Evolutionary conservation across 1,140 invertebrate genomes (phyloP), one percentile per base, ranked within the genome.

Genomic region (Pseudoatta argentina): DNA sequence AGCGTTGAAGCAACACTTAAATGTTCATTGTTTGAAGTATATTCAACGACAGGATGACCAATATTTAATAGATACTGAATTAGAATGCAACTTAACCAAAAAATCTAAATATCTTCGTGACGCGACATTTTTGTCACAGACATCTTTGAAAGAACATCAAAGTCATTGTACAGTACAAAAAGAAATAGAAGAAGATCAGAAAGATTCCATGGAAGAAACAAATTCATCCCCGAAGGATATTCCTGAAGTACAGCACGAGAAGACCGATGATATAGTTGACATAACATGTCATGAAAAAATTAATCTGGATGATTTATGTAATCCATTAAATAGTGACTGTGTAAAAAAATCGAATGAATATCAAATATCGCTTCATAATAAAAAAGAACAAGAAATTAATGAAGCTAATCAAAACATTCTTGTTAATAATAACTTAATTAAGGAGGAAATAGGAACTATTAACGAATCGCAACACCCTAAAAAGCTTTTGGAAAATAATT

Each of bases 1-100:
- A 16, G 7, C 2, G 8, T 12, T 92, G 21, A 85, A 87, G 7
- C 86, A 71, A 64, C 93, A 93, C 21, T 87, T 91, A 53, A 34
- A 71, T 3, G 0, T 91, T 16, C 93, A 93, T 21, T 93, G 92
- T 44, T 61, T 93, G 7, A 90, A 87, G 18, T 75, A 88, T 18
- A 64, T 91, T 27, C 71, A 77, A 44, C 83, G 69, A 0, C 34
- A 79, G 1, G 63, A 83, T 0, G 78, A 91, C 18, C 51, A 71
- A 55, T 10, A 30, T 34, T 1, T 16, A 6, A 10, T 89, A 1
- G 64, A 88, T 53, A 30, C 63, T 4, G 77, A 88, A 4, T 3
- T 51, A 14, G 61, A 83, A 34, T 93, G 93, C 30, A 73, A 63
- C 0, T 14, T 44, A 18, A 5, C 16, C 0, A 89, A 76, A 14